Base-by-base conservation (phyloP, 2,888 invertebrate species). In the Phyllotreta striolata region DNA sequence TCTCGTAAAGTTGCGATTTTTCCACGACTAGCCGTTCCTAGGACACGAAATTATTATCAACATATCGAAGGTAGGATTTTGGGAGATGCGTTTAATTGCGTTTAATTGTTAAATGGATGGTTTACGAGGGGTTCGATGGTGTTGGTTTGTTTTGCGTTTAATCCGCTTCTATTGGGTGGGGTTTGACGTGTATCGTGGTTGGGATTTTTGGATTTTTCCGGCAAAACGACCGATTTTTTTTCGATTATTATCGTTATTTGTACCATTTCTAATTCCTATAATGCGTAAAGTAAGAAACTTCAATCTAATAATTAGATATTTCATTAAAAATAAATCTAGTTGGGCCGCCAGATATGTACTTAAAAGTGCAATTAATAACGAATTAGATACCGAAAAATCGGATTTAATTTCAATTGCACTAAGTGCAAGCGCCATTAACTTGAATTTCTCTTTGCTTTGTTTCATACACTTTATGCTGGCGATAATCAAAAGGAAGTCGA, bases 1-100 rank as follows among this genome's bases (percentile, higher is more conserved):
- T 49, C 12, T 49, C 62, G 55, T 68, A 68, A 62, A 68, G 67
- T 68, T 66, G 64, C 55, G 24, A 24, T 55, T 68, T 64, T 68
- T 66, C 51, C 40, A 63, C 55, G 55, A 41, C 47, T 51, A 56
- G 6, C 24, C 51, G 41, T 46, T 61, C 44, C 24, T 60, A 44
- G 43, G 52, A 52, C 14, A 54, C 13, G 10, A 10, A 55, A 9
- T 47, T 46, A 60, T 34, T 56, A 41, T 41, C 9, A 52, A 8
- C 52, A 65, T 65, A 67, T 64, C 64, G 54, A 64, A 67, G 67
- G 67, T 67, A 67, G 63, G 67, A 55, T 10, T 47, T 44, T 10
- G 8, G 43, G 13, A 10, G n/a, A n/a, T n/a, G n/a, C n/a, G 7
- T 60, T 63, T 57, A 37, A 51, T 51, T 51, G 49, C 10, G 14